These are phyloP conservation scores for Drosophila birchii DNA, from an alignment of 2,888 invertebrate species.

Conservation along the genomic window DNA sequence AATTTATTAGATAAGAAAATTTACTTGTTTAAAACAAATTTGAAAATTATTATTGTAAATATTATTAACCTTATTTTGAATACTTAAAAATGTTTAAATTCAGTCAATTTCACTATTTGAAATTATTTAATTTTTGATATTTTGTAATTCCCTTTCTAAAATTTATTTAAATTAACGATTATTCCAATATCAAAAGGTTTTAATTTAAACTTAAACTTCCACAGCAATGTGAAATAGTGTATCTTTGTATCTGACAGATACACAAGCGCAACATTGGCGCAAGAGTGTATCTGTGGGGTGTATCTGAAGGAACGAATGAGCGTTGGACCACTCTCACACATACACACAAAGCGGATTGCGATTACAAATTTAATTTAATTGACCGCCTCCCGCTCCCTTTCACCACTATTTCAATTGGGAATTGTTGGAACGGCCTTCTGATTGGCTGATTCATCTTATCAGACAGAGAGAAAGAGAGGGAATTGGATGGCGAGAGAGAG, in stretches of 20 bases:
- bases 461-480: constrained; percentile 5
- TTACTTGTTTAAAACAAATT: too few relatives aligned
- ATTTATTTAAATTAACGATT: too few relatives aligned
- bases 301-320: constrained; percentile 62
- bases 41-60: background rate
- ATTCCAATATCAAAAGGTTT: too few relatives aligned
- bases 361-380: constrained; percentile 74
- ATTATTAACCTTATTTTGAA: too few relatives aligned
- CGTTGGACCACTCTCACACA: constrained; percentile 56
- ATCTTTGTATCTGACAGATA: constrained; percentile 23
- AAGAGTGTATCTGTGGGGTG: constrained; percentile 6
- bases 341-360: constrained; percentile 57
- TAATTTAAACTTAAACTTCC: background rate
- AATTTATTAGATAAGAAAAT: too few relatives aligned
- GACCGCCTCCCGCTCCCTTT: constrained; percentile 46
- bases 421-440: constrained; percentile 65
- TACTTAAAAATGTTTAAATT: too few relatives aligned
- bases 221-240: constrained; percentile 12
- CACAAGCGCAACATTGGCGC: constrained; percentile 23
- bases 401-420: constrained; percentile 65
- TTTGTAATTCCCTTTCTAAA: too few relatives aligned
- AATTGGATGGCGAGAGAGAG: constrained; percentile 4
- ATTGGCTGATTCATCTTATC: constrained; percentile 66
- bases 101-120: too few relatives aligned
- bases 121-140: too few relatives aligned